phyloP scores from a whole-genome alignment of 2,888 invertebrate genomes.

The Drosophila mayaguana region DNA sequence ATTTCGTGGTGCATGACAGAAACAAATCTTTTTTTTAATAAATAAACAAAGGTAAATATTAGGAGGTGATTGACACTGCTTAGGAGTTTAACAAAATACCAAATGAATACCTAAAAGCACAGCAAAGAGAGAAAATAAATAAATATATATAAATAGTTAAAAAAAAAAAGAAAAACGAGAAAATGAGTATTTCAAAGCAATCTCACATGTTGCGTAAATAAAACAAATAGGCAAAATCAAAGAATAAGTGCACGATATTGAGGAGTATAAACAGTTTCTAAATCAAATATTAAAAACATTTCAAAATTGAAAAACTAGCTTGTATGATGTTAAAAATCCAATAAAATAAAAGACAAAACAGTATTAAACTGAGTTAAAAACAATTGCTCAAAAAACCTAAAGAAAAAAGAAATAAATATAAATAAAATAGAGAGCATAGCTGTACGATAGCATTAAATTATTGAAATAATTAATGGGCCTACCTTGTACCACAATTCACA shows the following conservation, averaged over 20 bases:
- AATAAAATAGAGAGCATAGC: constrained; percentile 11
- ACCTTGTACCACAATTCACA: constrained; percentile 54
- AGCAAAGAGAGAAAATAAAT: not conserved
- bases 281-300: constrained; percentile 47
- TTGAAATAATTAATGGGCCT: constrained; percentile 45
- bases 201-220: constrained; percentile 16
- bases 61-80: constrained; percentile 70
- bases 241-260: constrained; percentile 34
- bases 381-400: constrained; percentile 49
- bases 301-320: constrained; percentile 17
- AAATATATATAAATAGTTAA: constrained; percentile 28
- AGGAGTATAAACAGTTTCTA: constrained; percentile 33
- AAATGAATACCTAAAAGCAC: constrained; percentile 7
- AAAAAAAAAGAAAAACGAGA: not conserved
- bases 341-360: constrained; percentile 20
- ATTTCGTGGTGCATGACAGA: constrained; percentile 23
- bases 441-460: constrained; percentile 39
- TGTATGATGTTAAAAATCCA: constrained; percentile 31
- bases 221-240: constrained; percentile 22
- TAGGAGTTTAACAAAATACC: constrained; percentile 51
- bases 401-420: not conserved
- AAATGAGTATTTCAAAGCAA: constrained; percentile 31
- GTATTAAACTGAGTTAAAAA: constrained; percentile 50
- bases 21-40: constrained; percentile 10
- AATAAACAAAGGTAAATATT: constrained; percentile 43